Conservation (phyloP, 2,113 vertebrate genomes). For the Lepisosteus oculatus region DNA sequence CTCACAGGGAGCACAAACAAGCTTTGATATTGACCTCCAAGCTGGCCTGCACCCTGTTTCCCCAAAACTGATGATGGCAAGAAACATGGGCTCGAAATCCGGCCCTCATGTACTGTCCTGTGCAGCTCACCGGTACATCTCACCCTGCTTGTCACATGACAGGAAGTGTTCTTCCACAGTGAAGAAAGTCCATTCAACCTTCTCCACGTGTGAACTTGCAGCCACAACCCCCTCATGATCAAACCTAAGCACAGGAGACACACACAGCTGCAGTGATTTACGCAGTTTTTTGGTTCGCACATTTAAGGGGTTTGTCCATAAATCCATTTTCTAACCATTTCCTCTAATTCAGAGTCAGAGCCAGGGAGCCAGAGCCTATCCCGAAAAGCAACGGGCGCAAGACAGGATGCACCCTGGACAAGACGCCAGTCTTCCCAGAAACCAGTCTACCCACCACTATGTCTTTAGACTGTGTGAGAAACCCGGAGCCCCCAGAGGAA, state of each 20-base stretch:
- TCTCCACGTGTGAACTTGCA: slow-evolving; percentile 55
- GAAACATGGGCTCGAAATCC: slow-evolving; percentile 49
- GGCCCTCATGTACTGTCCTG: slow-evolving; percentile 53
- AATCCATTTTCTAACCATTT: no score
- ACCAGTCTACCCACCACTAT: no score
- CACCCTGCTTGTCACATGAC: slow-evolving; percentile 34
- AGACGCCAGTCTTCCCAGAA: no score
- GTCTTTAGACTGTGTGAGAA: no score
- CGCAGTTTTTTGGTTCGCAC: no score
- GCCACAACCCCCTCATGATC: slow-evolving; percentile 58
- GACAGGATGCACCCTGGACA: no score
- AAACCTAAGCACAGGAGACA: slow-evolving; percentile 1
- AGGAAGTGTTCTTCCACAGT: slow-evolving; percentile 43
- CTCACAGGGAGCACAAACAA: slow-evolving; percentile 59
- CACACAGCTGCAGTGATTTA: background rate
- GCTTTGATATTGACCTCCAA: slow-evolving; percentile 40
- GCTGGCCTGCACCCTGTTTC: slow-evolving; percentile 31
- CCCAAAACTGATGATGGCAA: slow-evolving; percentile 26
- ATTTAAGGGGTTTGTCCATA: no score
- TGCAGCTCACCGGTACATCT: slow-evolving; percentile 47
- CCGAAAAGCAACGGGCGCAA: no score
- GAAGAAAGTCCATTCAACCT: slow-evolving; percentile 54
- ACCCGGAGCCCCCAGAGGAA: no score
- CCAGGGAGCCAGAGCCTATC: no score
- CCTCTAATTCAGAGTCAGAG: no score